phyloP scores from a whole-genome alignment of 2,797 vertebrate species.

The Apogon hyalosoma region DNA sequence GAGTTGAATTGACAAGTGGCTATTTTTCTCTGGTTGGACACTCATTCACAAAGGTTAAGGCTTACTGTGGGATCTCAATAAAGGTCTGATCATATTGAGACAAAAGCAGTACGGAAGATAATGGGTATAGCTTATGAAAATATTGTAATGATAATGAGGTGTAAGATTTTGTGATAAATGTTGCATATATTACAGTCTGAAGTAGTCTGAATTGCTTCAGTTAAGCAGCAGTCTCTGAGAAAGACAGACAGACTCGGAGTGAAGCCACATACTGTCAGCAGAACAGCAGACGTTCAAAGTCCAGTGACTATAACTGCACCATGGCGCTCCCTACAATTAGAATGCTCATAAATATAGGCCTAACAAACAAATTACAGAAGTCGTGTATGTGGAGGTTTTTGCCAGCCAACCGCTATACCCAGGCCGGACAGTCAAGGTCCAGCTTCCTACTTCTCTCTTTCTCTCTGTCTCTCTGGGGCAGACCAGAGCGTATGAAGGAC shows the following conservation, averaged over 20 bases:
- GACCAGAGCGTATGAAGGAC: slow-evolving; percentile 34
- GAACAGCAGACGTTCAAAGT: slow-evolving; percentile 79
- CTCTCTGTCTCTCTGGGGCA: slow-evolving; percentile 26
- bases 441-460: slow-evolving; percentile 26
- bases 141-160: background rate
- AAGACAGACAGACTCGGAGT: slow-evolving; percentile 49
- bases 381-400: slow-evolving; percentile 68
- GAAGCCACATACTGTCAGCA: slow-evolving; percentile 64
- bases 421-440: slow-evolving; percentile 54
- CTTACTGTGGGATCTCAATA: slow-evolving; percentile 38
- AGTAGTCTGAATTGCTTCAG: background rate
- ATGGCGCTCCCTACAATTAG: slow-evolving; percentile 84
- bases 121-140: background rate
- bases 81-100: slow-evolving; percentile 29
- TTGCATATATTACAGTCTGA: background rate
- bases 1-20: slow-evolving; percentile 50
- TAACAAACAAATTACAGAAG: slow-evolving; percentile 85
- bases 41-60: slow-evolving; percentile 59
- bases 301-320: slow-evolving; percentile 75
- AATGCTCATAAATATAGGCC: slow-evolving; percentile 83
- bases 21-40: slow-evolving; percentile 33
- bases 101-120: slow-evolving; percentile 33
- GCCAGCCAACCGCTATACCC: slow-evolving; percentile 62
- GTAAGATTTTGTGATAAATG: slow-evolving; percentile 1
- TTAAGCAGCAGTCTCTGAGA: slow-evolving; percentile 31